Evolutionary conservation across 2,113 vertebrate species (phyloP).

Genomic region (Phyllopteryx taeniolatus): DNA sequence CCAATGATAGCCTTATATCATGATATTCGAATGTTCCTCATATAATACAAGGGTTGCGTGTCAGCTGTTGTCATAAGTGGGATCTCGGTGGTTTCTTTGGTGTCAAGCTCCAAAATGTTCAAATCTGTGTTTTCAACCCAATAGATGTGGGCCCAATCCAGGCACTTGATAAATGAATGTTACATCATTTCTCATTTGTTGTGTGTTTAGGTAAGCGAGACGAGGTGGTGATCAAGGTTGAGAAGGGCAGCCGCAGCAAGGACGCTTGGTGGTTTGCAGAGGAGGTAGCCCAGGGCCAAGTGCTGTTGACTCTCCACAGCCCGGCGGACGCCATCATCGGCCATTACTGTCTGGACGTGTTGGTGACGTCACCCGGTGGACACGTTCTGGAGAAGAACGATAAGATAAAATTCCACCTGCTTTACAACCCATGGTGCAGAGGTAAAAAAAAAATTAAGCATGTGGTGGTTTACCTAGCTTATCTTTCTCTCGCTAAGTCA

Average conservation of each 20-base stretch:
- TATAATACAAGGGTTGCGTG: too few relatives aligned
- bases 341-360: slow-evolving; percentile 73
- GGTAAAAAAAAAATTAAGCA: slow-evolving; percentile 65
- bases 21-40: too few relatives aligned
- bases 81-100: neutral
- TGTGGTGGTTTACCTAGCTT: neutral
- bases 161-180: neutral
- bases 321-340: slow-evolving; percentile 81
- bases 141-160: too few relatives aligned
- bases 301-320: slow-evolving; percentile 71
- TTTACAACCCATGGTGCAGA: slow-evolving; percentile 92
- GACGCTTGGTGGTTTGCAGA: slow-evolving; percentile 71
- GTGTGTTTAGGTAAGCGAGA: slow-evolving; percentile 70
- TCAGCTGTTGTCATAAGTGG: too few relatives aligned
- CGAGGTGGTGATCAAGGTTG: slow-evolving; percentile 67
- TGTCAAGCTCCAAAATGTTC: neutral
- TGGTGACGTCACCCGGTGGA: slow-evolving; percentile 62
- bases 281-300: slow-evolving; percentile 53
- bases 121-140: neutral
- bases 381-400: slow-evolving; percentile 55
- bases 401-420: slow-evolving; percentile 77
- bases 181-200: neutral
- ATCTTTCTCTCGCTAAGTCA: neutral
- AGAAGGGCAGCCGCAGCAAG: slow-evolving; percentile 15
- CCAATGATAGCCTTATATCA: too few relatives aligned